phyloP scores from a whole-genome alignment of 1,140 invertebrate species.

The Trachymyrmex cornetzi region DNA sequence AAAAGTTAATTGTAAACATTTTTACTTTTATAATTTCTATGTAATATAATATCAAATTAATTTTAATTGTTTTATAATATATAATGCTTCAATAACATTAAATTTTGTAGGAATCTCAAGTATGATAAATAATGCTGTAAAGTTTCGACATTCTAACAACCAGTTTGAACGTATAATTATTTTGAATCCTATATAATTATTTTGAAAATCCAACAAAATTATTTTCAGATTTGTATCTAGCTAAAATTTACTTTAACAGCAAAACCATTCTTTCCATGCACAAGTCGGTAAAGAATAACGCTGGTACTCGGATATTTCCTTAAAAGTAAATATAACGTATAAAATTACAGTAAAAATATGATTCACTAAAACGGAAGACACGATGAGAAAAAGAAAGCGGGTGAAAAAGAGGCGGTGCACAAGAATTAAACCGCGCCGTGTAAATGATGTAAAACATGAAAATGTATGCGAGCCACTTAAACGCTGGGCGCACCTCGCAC shows the following conservation, averaged over 20 bases:
- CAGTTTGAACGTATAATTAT: no score
- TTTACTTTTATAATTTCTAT: background rate
- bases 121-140: no score
- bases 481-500: conserved; percentile 46
- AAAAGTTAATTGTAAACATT: background rate
- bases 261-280: no score
- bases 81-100: background rate
- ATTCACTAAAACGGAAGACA: background rate
- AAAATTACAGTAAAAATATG: conserved; percentile 19
- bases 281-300: background rate
- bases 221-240: no score
- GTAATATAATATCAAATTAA: conserved; percentile 4
- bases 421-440: conserved; percentile 11
- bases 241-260: background rate
- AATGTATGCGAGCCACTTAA: conserved; percentile 28
- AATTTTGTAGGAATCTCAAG: no score
- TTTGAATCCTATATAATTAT: no score
- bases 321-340: background rate
- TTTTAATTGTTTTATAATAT: background rate
- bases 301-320: background rate
- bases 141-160: no score
- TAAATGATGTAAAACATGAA: conserved; percentile 34
- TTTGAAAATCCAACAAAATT: no score
- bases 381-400: background rate
- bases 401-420: background rate